These are phyloP conservation scores for Trimorus sp. DNA, from an alignment of 2,888 invertebrate species.

Conservation along the genomic window DNA sequence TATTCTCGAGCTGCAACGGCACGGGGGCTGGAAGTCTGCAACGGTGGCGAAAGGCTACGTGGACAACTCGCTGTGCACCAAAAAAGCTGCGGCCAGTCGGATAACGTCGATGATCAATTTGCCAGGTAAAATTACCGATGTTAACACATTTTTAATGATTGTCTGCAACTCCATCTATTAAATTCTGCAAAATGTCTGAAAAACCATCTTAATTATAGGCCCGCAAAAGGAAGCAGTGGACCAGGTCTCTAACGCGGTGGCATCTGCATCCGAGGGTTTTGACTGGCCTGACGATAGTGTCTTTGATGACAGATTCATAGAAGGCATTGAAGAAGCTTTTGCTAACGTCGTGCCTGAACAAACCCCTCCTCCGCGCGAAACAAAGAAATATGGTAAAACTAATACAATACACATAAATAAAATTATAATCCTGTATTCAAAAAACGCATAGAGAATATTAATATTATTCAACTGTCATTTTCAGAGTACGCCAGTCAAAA, in stretches of 20 bases:
- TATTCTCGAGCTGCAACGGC: conserved; percentile 30
- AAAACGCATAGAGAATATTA: neutral
- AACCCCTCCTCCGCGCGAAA: neutral
- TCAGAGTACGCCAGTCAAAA: neutral
- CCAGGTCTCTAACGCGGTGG: neutral
- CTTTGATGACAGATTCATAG: neutral
- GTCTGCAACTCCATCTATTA: too few relatives aligned
- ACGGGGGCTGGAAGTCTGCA: conserved; percentile 49
- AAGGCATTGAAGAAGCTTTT: neutral
- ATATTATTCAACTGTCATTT: neutral
- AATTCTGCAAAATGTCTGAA: too few relatives aligned
- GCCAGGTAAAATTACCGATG: conserved; percentile 20
- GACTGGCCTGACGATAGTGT: neutral
- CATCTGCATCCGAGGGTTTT: neutral
- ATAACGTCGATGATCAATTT: conserved; percentile 16
- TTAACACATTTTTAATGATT: too few relatives aligned
- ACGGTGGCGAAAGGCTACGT: conserved; percentile 47
- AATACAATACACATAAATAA: neutral
- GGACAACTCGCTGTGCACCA: conserved; percentile 17
- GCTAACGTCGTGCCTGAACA: neutral
- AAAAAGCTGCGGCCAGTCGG: conserved; percentile 2
- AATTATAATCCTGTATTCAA: neutral
- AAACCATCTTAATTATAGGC: neutral
- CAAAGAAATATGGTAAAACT: neutral
- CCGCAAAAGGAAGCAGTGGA: neutral